Evolutionary conservation across 2,113 vertebrate genomes (phyloP), one percentile per base, ranked within the genome.

Genomic region (Brevimyrus niger): DNA sequence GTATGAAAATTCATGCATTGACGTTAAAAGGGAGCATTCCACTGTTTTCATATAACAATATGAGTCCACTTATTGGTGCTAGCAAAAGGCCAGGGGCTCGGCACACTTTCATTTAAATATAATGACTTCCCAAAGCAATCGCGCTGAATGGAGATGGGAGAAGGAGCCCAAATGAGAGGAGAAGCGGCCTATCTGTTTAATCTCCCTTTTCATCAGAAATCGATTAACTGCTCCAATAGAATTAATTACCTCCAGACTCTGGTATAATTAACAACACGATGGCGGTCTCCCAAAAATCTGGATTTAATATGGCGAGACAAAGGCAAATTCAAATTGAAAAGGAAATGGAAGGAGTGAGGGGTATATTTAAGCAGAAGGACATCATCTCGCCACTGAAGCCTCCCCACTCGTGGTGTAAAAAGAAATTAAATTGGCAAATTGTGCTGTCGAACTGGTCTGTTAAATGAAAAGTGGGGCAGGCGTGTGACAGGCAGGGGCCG

Each of bases 191-290:
- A 96, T 96, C 96, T 95, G 94, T 97, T 94, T 95, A 97, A 97
- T 97, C 95, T 96, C 93, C 92, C 95, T 94, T 97, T 97, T 96
- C 95, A 97, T 96, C 96, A 96, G 95, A 96, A 97, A 97, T 96
- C 94, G 95, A 97, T 97, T 97, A 97, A 95, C 95, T 95, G 95
- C 92, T 94, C 95, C 95, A 96, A 96, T 97, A 96, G 94, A 97
- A 97, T 97, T 96, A 96, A 97, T 97, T 97, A 97, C 94, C 93
- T 92, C 94, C 93, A 92, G 94, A 94, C 94, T 95, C 94, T 44
- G 51, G 93, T 92, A 94, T 96, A 97, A 97, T 97, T 97, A 97
- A 96, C 94, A 95, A 94, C 94, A 96, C 93, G 94, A 94, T 95
- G 94, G 93, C 95, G 94, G 95, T 95, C 94, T 96, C 96, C 95